These are phyloP conservation scores for Microtus oregoni DNA, from an alignment of 2,113 vertebrate genomes.

Conservation along the genomic window DNA sequence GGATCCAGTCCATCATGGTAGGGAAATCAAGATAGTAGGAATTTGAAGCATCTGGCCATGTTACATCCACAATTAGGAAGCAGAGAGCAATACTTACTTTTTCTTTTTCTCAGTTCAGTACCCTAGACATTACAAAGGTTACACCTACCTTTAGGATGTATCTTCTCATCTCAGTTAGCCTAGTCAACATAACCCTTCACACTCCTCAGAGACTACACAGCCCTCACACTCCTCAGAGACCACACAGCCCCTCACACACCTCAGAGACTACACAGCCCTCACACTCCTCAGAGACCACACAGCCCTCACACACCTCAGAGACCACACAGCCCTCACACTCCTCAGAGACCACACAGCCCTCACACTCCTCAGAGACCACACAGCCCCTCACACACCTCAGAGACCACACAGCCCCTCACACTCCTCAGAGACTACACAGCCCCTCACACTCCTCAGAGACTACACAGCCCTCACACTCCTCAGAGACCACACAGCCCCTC, in stretches of 20 bases:
- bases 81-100: background rate
- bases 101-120: background rate
- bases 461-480: no score
- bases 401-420: no score
- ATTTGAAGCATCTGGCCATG: background rate
- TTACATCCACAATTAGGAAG: background rate
- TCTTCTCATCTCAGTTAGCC: background rate
- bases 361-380: background rate
- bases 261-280: no score
- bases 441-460: background rate
- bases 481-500: no score
- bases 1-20: background rate
- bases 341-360: background rate
- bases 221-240: background rate
- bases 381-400: no score
- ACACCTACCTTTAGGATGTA: background rate
- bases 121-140: background rate
- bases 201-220: background rate
- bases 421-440: no score
- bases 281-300: no score
- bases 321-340: no score
- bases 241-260: background rate
- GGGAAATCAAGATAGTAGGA: background rate
- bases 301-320: no score
- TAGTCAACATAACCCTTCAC: background rate